phyloP scores from a whole-genome alignment of 2,888 invertebrate species.

The Archaeoteleia sp. region DNA sequence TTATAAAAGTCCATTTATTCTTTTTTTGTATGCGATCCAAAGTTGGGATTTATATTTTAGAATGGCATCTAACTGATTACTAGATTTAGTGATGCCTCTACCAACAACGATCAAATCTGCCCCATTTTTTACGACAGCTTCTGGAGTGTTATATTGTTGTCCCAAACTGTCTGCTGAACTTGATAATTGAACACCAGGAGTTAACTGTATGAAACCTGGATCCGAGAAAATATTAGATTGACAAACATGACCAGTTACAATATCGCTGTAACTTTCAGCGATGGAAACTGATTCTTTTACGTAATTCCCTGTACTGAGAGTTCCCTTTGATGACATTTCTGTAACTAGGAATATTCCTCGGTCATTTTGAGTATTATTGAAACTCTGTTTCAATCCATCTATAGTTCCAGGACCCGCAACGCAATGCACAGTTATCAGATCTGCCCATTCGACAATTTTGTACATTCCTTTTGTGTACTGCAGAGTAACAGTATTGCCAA shows the following conservation, averaged over 20 bases:
- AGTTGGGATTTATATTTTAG: slow-evolving; percentile 83
- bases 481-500: slow-evolving; percentile 91
- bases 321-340: slow-evolving; percentile 88
- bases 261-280: slow-evolving; percentile 80
- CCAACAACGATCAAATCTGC: slow-evolving; percentile 97
- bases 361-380: slow-evolving; percentile 63
- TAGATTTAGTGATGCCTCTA: slow-evolving; percentile 86
- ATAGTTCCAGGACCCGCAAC: slow-evolving; percentile 85
- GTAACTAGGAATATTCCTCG: slow-evolving; percentile 89
- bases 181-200: slow-evolving; percentile 91
- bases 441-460: slow-evolving; percentile 90
- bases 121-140: slow-evolving; percentile 86
- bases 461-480: slow-evolving; percentile 88
- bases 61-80: slow-evolving; percentile 81
- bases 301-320: slow-evolving; percentile 80
- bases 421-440: slow-evolving; percentile 93
- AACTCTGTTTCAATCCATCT: slow-evolving; percentile 76
- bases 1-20: slow-evolving; percentile 60
- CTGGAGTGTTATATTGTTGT: slow-evolving; percentile 92
- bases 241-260: slow-evolving; percentile 93
- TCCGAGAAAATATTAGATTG: slow-evolving; percentile 84
- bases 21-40: slow-evolving; percentile 81
- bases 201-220: slow-evolving; percentile 89
- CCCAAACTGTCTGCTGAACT: slow-evolving; percentile 85
- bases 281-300: slow-evolving; percentile 83